Evolutionary conservation across 2,113 vertebrate genomes (phyloP).

Genomic region (Brachyistius frenatus): DNA sequence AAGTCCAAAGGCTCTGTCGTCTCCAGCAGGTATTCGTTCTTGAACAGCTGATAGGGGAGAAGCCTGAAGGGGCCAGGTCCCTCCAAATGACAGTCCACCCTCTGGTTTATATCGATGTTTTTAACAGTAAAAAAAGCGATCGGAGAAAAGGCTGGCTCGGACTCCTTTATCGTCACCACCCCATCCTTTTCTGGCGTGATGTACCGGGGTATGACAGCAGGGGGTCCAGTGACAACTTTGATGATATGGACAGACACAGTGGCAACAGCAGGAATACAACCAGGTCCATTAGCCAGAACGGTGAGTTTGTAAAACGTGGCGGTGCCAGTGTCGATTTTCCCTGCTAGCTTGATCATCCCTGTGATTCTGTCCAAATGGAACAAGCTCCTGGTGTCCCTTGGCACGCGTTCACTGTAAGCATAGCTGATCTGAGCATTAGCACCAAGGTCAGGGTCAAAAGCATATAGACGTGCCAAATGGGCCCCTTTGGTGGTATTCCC

Average conservation of each 20-base stretch:
- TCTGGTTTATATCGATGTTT: slow-evolving; percentile 88
- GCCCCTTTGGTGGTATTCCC: slow-evolving; percentile 91
- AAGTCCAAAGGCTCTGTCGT: slow-evolving; percentile 93
- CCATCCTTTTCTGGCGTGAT: slow-evolving; percentile 93
- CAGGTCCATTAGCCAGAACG: slow-evolving; percentile 91
- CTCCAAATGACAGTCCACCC: slow-evolving; percentile 90
- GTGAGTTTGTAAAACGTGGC: slow-evolving; percentile 90
- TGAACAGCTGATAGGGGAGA: slow-evolving; percentile 90
- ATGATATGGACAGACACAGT: slow-evolving; percentile 88
- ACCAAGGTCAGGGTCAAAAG: slow-evolving; percentile 91
- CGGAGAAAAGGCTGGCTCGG: slow-evolving; percentile 91
- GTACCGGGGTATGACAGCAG: slow-evolving; percentile 90
- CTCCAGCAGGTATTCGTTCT: slow-evolving; percentile 94
- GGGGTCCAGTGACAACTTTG: slow-evolving; percentile 89
- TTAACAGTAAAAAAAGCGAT: slow-evolving; percentile 96
- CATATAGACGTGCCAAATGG: slow-evolving; percentile 86
- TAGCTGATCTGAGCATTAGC: slow-evolving; percentile 93
- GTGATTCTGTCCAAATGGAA: slow-evolving; percentile 90
- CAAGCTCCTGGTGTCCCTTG: slow-evolving; percentile 87
- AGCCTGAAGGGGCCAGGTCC: slow-evolving; percentile 92
- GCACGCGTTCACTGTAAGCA: slow-evolving; percentile 93
- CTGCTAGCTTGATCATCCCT: slow-evolving; percentile 88
- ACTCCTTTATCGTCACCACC: slow-evolving; percentile 91
- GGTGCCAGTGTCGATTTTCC: slow-evolving; percentile 85
- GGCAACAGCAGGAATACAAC: slow-evolving; percentile 95